Percentiles rank a stretch among this genome's conserved stretches.
Conservation (phyloP, 2,797 vertebrate species). For the Distichodus sexfasciatus region DNA sequence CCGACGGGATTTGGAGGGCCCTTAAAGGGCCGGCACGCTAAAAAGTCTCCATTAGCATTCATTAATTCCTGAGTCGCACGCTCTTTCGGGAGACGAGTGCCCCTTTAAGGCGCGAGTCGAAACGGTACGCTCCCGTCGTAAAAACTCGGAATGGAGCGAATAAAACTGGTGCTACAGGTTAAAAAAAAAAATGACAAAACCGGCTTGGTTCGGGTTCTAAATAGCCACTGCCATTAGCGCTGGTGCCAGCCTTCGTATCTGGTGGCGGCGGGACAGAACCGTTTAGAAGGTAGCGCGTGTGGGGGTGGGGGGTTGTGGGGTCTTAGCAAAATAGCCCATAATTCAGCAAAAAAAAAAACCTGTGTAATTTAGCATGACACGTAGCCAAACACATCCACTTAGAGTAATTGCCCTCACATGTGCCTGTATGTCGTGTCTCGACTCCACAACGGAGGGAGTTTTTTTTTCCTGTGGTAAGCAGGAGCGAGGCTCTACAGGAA, state of each 20-base stretch:
- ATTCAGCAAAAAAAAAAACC: constrained; percentile 49
- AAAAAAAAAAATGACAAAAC: constrained; percentile 23
- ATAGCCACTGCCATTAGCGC: neutral
- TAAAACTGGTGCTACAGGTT: no score
- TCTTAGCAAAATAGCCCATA: constrained; percentile 44
- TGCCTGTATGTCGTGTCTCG: constrained; percentile 47
- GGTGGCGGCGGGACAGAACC: constrained; percentile 14
- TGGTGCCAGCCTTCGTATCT: constrained; percentile 25
- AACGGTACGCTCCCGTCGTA: no score
- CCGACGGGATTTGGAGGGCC: neutral
- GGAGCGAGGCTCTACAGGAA: constrained; percentile 68
- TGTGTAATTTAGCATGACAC: constrained; percentile 62
- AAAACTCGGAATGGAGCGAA: no score
- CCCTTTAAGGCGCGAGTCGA: no score
- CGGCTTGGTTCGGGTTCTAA: no score
- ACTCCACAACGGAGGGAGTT: constrained; percentile 18
- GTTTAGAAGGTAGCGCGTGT: constrained; percentile 17
- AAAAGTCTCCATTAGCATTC: neutral
- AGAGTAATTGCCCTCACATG: constrained; percentile 69
- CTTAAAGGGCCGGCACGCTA: no score
- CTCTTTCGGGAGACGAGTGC: no score
- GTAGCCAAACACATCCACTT: constrained; percentile 63
- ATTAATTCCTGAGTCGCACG: neutral
- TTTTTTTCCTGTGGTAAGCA: constrained; percentile 47
- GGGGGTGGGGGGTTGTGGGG: constrained; percentile 9